Base-by-base conservation (phyloP, 2,888 invertebrate genomes). In the Latrodectus elegans region DNA sequence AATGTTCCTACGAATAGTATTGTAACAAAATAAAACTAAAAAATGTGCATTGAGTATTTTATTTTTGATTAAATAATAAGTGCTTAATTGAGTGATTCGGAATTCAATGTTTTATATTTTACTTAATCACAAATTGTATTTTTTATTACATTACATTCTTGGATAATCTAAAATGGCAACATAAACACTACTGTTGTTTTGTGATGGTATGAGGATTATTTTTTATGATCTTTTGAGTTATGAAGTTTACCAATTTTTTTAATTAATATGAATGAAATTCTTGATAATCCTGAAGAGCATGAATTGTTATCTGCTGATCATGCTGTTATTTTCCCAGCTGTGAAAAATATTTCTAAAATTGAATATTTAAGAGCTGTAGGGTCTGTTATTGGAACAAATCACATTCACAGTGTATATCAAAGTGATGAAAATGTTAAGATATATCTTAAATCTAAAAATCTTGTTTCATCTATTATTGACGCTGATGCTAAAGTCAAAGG, bases 341-440 rank as follows among this genome's bases (percentile, higher is more conserved):
- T 64, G 14, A 52, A 55, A 60, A 55, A 49, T 26, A 11, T 10
- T 17, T 51, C 79, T 51, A 55, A n/a, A 10, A 10, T 53, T 3
- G 65, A 74, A 8, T 81, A 81, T 52, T 52, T 81, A 65, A 12
- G 67, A n/a, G 55, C 51, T 12, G 51, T 81, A 17, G 74, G 67
- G 11, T 49, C 81, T 51, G 12, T 68, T 49, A 70, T 83, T 38
- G 82, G 82, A 60, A 26, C 82, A 1, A 75, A 65, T 22, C 68
- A 83, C 12, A 76, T 83, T 17, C 75, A 75, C 15, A 83, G 82
- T 68, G 22, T 75, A 17, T 75, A 68, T 55, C 53, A 51, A 15
- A 70, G 6, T 17, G 53, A 49, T 49, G 60, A 67, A 8, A 15
- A 17, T 17, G 49, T 83, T 17, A 83, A 83, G 75, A 22, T 83